Conservation (phyloP, 2,888 invertebrate genomes). For the Chironomus riparius region DNA sequence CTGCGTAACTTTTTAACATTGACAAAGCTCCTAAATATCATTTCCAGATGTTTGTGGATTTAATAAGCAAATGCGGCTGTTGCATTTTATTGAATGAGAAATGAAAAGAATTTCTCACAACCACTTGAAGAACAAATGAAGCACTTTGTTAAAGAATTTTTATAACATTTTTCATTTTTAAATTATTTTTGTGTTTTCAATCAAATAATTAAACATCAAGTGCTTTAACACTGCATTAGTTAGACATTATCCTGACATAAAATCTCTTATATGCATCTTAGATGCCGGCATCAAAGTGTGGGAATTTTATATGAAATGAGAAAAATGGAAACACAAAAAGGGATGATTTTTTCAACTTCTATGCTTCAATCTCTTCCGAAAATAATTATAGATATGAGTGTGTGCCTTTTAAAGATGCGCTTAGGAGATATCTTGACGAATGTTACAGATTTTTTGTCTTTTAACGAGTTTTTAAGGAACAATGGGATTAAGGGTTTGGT, state of each 20-base stretch:
- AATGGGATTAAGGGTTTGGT: too few species aligned
- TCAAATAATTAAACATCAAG: conserved; percentile 27
- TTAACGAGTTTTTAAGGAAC: too few species aligned
- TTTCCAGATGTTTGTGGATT: conserved; percentile 16
- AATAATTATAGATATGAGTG: conserved; percentile 16
- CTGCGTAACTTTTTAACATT: neutral
- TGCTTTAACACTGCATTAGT: conserved; percentile 7
- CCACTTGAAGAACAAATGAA: conserved; percentile 13
- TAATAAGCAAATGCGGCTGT: neutral
- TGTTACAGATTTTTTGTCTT: too few species aligned
- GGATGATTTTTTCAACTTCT: conserved; percentile 2
- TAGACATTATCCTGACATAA: neutral
- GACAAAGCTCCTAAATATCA: conserved; percentile 12
- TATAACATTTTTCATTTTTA: neutral
- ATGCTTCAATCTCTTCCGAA: neutral
- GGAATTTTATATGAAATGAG: neutral
- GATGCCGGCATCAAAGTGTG: neutral
- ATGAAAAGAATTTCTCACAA: conserved; percentile 14
- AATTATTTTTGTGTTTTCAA: conserved; percentile 7
- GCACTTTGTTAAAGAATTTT: neutral
- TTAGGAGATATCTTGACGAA: neutral
- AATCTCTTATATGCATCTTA: neutral
- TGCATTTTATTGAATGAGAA: neutral
- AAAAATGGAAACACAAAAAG: conserved; percentile 13
- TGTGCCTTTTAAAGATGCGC: neutral